Base-by-base conservation (phyloP, 2,797 vertebrate species). In the Hoplostethus mediterraneus region DNA sequence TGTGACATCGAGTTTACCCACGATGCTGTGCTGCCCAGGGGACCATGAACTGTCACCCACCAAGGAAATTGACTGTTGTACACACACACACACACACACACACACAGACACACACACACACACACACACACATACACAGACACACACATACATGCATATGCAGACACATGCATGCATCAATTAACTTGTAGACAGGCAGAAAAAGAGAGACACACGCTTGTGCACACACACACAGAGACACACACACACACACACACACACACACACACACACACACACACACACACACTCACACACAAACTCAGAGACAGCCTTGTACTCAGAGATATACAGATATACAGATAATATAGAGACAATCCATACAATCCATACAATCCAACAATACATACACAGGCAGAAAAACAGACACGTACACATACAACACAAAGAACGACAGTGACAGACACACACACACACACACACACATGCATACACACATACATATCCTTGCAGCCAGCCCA, bases 1-100 rank as follows among this genome's bases (percentile, higher is more conserved):
- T 90, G 77, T 89, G 88, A 92, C 89, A 90, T 83, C 66, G 28
- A 85, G 76, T 91, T 90, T 91, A 85, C 79, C 84, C 77, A 87
- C 57, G 47, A 84, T 92, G 84, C 77, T 58, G n/a, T 66, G 70
- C 74, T 81, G 87, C 89, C 75, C 77, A 86, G 58, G 81, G 81
- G 80, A 89, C 89, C 90, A 72, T 90, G 84, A 89, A 90, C 88
- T 87, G 81, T 90, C 86, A 86, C 83, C 77, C 63, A 79, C 62
- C 75, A 79, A 77, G 80, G 83, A 85, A 92, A 90, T 87, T 82
- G 78, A 88, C 77, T 88, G 62, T 81, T 82, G 75, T 76, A 61
- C 71, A 54, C 71, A 59, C 36, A 75, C 12, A 12, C 25, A 44
- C 16, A 36, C n/a, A 28, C 42, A 31, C 44, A 48, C 17, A 33